Percentiles rank a stretch among this genome's conserved stretches.
Evolutionary conservation across 2,113 vertebrate genomes (phyloP).

Genomic region (Bubo scandiacus): DNA sequence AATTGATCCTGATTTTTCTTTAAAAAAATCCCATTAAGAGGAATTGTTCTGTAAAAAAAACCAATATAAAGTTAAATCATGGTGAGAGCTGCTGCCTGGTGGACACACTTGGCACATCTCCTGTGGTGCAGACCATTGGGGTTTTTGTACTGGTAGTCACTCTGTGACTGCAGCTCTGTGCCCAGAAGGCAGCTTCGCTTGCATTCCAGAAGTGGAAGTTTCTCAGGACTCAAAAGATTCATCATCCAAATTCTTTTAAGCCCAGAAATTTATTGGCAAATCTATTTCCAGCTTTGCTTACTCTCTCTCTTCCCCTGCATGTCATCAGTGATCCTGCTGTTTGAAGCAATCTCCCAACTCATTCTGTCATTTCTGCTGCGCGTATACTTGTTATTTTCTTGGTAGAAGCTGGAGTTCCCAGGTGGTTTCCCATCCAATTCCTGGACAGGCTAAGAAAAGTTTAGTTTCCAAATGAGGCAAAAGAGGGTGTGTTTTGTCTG

Average conservation of each 20-base stretch:
- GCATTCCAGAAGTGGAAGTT: not conserved
- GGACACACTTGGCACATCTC: accelerated
- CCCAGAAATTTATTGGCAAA: not conserved
- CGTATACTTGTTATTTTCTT: not conserved
- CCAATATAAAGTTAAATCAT: not conserved
- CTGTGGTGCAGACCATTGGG: not conserved
- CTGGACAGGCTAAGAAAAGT: not conserved
- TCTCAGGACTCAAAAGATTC: not conserved
- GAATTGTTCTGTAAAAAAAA: not conserved
- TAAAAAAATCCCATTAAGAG: not conserved
- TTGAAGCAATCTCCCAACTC: not conserved
- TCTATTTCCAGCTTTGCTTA: not conserved
- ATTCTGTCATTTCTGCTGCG: not conserved
- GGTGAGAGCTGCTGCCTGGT: not conserved
- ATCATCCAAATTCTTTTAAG: not conserved
- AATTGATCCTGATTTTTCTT: constrained; percentile 21
- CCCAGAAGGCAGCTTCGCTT: not conserved
- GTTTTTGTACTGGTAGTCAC: not conserved
- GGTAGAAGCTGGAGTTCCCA: not conserved
- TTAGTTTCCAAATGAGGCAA: not conserved
- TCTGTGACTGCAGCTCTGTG: not conserved
- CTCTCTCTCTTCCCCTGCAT: not conserved
- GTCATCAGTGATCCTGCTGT: not conserved
- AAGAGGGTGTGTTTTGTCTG: not conserved
- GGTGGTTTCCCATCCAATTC: not conserved